Evolutionary conservation across 2,888 invertebrate genomes (phyloP), one percentile per base, ranked within the genome.

Genomic region (Drosophila pullipes): DNA sequence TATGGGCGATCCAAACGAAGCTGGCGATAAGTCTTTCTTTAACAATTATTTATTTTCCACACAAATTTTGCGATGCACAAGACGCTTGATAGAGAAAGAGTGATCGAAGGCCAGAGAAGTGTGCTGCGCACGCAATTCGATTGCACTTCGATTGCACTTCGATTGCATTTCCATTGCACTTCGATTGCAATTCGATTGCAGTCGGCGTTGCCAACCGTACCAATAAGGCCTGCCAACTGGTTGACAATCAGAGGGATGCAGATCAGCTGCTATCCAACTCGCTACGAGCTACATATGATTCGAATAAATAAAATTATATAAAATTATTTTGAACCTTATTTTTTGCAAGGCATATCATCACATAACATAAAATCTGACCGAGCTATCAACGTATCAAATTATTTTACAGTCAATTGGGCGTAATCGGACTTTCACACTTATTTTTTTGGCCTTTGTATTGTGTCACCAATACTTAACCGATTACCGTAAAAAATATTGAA

Each of bases 381-480:
- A 4, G 9, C 18, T 41, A n/a, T n/a, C 11, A 41, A 39, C 18
- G 18, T 39, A 7, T 18, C 3, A 37, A 37, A 37, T 7, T 37
- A 16, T 37, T 37, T 2, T 16, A 13, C 13, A 37, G 37, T 37
- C 18, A 37, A 37, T 37, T 3, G 28, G 28, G 28, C 30, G 6
- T 30, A 7, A 0, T 22, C 3, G 11, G 44, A 22, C 44, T n/a
- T 11, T 13, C 11, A 0, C n/a, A 11, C 11, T 3, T n/a, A 0
- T n/a, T 44, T n/a, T 39, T 1, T 0, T 3, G 1, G 39, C 4
- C 9, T 39, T n/a, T n/a, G 41, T 4, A 41, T n/a, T 11, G n/a
- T 41, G 4, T 33, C 10, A 11, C 11, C 4, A 10, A n/a, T n/a
- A 0, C n/a, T 4, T n/a, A 4, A n/a, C 3, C 18, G 4, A 41